Evolutionary conservation across 2,113 vertebrate genomes (phyloP), one percentile per base, ranked within the genome.

Genomic region (Atlantisia rogersi): DNA sequence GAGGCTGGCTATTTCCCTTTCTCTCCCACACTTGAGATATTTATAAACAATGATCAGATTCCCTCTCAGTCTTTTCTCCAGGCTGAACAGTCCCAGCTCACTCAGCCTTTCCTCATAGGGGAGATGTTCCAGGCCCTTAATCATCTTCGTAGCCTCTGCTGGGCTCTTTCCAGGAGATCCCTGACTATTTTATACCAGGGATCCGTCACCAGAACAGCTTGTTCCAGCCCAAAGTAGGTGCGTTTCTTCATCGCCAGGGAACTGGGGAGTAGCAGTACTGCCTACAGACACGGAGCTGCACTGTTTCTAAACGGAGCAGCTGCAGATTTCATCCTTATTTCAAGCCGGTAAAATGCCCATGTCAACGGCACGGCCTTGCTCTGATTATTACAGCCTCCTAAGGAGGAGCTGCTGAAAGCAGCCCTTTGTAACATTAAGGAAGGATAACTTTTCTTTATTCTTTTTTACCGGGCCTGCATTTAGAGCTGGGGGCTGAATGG

Each of bases 131-230:
- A 46, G 44, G 44, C 17, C 44, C 17, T 16, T 44, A 44, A 44
- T 44, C 42, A 44, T 44, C 42, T 17, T 44, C 42, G 6, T 44
- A 44, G 16, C 16, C 16, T 46, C 44, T 17, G 4, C 44, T 19
- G 44, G 44, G 18, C 44, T 46, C 44, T 46, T 19, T 19, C 44
- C 44, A 46, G 44, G 17, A 46, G 44, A 46, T 46, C 17, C 17
- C 44, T 19, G 44, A 9, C 44, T 46, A 18, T 44, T 46, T 46
- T 46, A 46, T 19, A 46, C 44, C 44, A 46, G 44, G 44, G 17
- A 46, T 65, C 52, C 0, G 0, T 6, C 86, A 44, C 25, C 9
- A 1, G 0, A 0, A 21, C 16, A 28, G 16, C 58, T 59, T 35
- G 25, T 17, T 35, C 65, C 52, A 63, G 64, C 37, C 68, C 18